Percentiles rank a stretch among this genome's conserved stretches.
Evolutionary conservation across 2,888 invertebrate genomes (phyloP).

Genomic region (Drosophila anomelani): DNA sequence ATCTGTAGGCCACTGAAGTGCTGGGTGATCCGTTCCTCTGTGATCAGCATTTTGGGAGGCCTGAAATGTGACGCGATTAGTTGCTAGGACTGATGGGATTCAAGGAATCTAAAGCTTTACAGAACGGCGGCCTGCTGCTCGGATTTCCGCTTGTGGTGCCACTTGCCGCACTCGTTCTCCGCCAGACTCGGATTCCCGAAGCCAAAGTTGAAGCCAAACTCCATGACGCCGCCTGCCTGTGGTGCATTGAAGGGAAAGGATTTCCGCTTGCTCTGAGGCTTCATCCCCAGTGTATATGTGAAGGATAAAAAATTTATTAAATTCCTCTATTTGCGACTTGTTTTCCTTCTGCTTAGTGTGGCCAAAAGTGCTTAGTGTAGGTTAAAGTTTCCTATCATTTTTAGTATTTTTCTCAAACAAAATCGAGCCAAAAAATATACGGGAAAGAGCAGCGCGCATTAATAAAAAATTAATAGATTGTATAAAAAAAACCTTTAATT

Average conservation of each 20-base stretch:
- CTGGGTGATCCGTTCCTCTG: slow-evolving; percentile 93
- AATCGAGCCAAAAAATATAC: no score
- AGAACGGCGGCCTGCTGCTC: slow-evolving; percentile 82
- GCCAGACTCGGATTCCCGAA: slow-evolving; percentile 35
- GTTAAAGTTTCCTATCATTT: background rate
- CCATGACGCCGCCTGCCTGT: slow-evolving; percentile 83
- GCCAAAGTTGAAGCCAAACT: slow-evolving; percentile 64
- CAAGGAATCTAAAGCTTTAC: slow-evolving; percentile 84
- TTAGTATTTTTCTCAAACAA: background rate
- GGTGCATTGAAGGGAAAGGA: slow-evolving; percentile 82
- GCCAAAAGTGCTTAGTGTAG: background rate
- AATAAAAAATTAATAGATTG: no score
- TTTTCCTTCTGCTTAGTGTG: slow-evolving; percentile 23
- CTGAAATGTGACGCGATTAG: slow-evolving; percentile 73
- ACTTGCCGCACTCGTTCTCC: slow-evolving; percentile 51
- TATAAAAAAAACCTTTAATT: no score
- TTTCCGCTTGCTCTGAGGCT: slow-evolving; percentile 40
- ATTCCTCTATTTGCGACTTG: slow-evolving; percentile 27
- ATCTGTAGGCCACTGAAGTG: slow-evolving; percentile 91
- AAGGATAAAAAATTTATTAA: background rate
- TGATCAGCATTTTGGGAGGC: slow-evolving; percentile 90
- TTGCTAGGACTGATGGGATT: slow-evolving; percentile 42
- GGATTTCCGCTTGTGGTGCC: slow-evolving; percentile 82
- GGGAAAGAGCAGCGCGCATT: no score
- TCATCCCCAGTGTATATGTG: slow-evolving; percentile 17